A percentile compares a stretch with the other conserved stretches of the same genome.
Evolutionary conservation across 2,797 vertebrate species (phyloP).

Genomic region (Hemibagrus guttatus): DNA sequence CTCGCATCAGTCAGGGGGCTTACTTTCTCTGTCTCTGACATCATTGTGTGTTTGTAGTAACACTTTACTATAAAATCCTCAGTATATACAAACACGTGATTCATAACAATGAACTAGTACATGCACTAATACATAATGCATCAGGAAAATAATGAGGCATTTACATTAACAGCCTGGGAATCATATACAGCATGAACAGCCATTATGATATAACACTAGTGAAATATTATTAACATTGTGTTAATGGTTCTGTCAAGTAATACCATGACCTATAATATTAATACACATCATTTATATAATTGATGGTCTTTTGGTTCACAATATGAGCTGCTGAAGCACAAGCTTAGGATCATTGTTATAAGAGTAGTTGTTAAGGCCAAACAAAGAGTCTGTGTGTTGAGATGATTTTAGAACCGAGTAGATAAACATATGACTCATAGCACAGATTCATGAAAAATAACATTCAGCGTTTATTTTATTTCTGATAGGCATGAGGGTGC

Average conservation of each 20-base stretch:
- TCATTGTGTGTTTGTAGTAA: neutral
- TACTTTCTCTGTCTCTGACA: conserved; percentile 1
- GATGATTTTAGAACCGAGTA: neutral
- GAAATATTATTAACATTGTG: neutral
- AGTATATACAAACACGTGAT: neutral
- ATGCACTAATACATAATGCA: neutral
- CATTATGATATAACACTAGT: neutral
- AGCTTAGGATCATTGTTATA: neutral
- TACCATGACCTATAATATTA: neutral
- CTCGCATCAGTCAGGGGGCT: conserved; percentile 24
- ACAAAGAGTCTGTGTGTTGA: neutral
- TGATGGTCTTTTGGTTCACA: neutral
- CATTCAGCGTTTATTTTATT: neutral
- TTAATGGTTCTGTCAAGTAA: neutral
- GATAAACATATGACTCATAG: neutral
- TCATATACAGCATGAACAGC: neutral
- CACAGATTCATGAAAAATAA: neutral
- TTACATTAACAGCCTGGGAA: neutral
- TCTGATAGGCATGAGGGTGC: neutral
- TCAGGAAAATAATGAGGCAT: neutral
- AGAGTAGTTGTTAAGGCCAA: neutral
- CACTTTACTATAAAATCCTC: neutral
- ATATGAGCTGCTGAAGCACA: neutral
- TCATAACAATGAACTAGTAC: neutral
- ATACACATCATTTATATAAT: neutral